Evolutionary conservation across 2,888 invertebrate genomes (phyloP), one percentile per base, ranked within the genome.

Genomic region (Stenichneumon culpator): DNA sequence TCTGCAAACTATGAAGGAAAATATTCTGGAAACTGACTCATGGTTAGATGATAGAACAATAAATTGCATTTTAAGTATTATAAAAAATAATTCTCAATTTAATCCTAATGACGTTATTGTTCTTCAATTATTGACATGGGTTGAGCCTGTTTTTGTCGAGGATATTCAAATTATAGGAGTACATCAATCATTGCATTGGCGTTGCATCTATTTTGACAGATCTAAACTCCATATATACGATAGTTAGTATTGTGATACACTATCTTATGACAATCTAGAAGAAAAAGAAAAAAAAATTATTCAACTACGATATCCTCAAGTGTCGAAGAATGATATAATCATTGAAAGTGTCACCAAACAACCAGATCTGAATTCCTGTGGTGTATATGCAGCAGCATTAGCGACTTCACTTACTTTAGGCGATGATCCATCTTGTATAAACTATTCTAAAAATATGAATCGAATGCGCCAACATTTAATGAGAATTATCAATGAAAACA

Each of bases 281-380:
- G 39, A 9, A 7, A 39, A 9, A 7, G 39, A 39, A 39, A 39
- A 39, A n/a, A 39, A 39, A 39, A 4, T 7, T 11, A 52, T 70
- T 16, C 16, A n/a, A 52, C 52, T 9, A 39, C 78, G 78, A 2
- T 78, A 78, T 69, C 78, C 78, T 14, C 16, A 25, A 60, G 44
- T 78, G n/a, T 54, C 57, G 28, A 11, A 5, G 25, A 78, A 7
- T 54, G 39, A 68, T 69, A 78, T 78, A 25, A 47, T 47, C 25
- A 32, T 78, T 60, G 69, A 69, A 78, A 78, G 28, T 14, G 78
- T 78, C 6, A 68, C 78, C 7, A 25, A 44, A 47, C 78, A 78
- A 39, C 79, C 79, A 7, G 79, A 70, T 57, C 5, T n/a, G 14
- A 69, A 6, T 11, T 79, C 50, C 39, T 79, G 69, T 63, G 69